Evolutionary conservation across 2,888 invertebrate species (phyloP).

Genomic region (Leucozona laternaria): DNA sequence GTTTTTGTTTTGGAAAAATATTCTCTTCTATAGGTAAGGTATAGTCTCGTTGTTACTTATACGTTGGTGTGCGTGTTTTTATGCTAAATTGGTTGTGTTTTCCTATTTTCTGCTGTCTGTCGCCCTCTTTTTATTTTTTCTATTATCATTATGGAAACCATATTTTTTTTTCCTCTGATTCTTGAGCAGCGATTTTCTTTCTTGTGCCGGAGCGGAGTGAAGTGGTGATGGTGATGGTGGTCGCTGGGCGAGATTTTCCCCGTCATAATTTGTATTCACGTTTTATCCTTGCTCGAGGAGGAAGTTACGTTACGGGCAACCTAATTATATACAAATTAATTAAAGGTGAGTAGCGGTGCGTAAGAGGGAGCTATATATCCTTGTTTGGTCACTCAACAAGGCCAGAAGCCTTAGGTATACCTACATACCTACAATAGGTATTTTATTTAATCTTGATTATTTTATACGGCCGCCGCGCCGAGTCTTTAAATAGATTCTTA

Average conservation of each 20-base stretch:
- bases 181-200: conserved; percentile 37
- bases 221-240: neutral
- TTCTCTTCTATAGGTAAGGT: neutral
- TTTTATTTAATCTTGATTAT: conserved; percentile 19
- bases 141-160: conserved; percentile 35
- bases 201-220: neutral
- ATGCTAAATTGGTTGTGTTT: conserved; percentile 33
- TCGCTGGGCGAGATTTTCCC: conserved; percentile 7
- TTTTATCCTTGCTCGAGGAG: conserved; percentile 19
- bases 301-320: conserved; percentile 54
- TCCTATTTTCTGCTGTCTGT: conserved; percentile 8
- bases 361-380: conserved; percentile 24
- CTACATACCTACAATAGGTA: neutral
- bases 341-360: conserved; percentile 63
- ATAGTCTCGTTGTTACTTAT: neutral
- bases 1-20: conserved; percentile 51
- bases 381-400: conserved; percentile 22
- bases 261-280: conserved; percentile 4
- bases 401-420: conserved; percentile 13
- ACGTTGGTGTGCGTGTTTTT: conserved; percentile 33
- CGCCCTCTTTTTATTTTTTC: conserved; percentile 21
- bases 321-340: conserved; percentile 67
- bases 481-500: conserved; percentile 6
- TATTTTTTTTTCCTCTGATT: conserved; percentile 13
- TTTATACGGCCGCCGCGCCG: neutral